Base-by-base conservation (phyloP, 2,888 invertebrate genomes). In the Andrena haemorrhoa region DNA sequence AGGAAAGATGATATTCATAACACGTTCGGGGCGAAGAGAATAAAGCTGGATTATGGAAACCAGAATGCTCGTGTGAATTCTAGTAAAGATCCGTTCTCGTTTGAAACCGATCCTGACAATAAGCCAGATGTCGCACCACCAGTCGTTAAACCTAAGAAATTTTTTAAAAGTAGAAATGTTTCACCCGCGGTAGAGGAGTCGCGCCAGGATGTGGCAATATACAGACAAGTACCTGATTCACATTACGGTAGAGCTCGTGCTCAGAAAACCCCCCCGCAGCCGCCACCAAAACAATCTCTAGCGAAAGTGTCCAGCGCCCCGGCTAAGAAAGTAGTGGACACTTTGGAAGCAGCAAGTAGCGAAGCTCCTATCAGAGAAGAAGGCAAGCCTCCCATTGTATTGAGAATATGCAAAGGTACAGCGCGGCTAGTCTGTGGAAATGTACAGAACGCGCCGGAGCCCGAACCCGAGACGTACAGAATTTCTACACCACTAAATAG, bases 151-250 rank as follows among this genome's bases (percentile, higher is more conserved):
- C 98, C 98, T 61, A 97, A 98, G 92, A 98, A 98, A 93, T 98
- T 98, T 94, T 98, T 98, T 93, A 98, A 98, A 93, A 98, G 97
- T 92, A 96, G 97, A 70, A 97, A 97, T 94, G 95, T 96, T 26
- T 96, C 96, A 86, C 94, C 89, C 6, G 53, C 76, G 16, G 60
- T 87, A 23, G 89, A 89, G 61, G 91, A 91, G 79, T 85, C 91
- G 70, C 89, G 88, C 51, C 84, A 88, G 23, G 92, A 92, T 63
- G 89, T 92, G 33, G 87, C 92, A 53, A 87, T 91, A 47, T 93
- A 94, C 81, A 90, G 90, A 86, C 92, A 91, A 91, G 93, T 93
- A 92, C 93, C 93, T 91, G 93, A 93, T 85, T 89, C 91, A 56
- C 92, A 91, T 83, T 92, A 92, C 77, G 91, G 89, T 31, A 88